A percentile compares a stretch with the other conserved stretches of the same genome.
These are phyloP conservation scores for Protophormia terraenovae DNA, from an alignment of 2,888 invertebrate species.

Conservation along the genomic window DNA sequence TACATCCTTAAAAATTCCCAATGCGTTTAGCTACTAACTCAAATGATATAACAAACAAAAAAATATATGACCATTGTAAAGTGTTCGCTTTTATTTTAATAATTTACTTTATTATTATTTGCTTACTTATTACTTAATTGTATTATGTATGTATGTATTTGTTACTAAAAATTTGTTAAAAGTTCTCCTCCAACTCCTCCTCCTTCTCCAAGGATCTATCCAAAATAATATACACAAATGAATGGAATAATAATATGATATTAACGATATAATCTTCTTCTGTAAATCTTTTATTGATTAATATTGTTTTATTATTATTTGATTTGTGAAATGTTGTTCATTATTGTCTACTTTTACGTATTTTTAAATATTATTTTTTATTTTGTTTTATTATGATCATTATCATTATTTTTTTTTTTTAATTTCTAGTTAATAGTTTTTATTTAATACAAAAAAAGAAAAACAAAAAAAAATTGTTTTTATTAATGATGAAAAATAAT, in stretches of 20 bases:
- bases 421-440: conserved; percentile 76
- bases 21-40: conserved; percentile 60
- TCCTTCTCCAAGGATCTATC: too few species aligned
- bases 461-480: conserved; percentile 46
- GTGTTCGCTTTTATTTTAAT: conserved; percentile 40
- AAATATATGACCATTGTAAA: conserved; percentile 18
- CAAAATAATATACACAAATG: conserved; percentile 18
- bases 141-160: conserved; percentile 36
- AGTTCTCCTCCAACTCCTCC: background rate
- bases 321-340: conserved; percentile 78
- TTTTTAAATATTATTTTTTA: conserved; percentile 62
- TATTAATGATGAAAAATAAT: conserved; percentile 73
- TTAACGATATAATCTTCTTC: conserved; percentile 10
- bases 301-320: conserved; percentile 43
- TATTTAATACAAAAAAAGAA: conserved; percentile 74
- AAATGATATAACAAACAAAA: conserved; percentile 44
- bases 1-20: conserved; percentile 39
- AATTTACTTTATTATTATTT: conserved; percentile 32
- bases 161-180: conserved; percentile 62
- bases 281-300: conserved; percentile 47
- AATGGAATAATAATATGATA: conserved; percentile 39
- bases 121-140: conserved; percentile 6
- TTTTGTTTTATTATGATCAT: conserved; percentile 66
- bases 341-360: conserved; percentile 71
- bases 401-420: conserved; percentile 73